Conservation (phyloP, 2,113 vertebrate species). For the Thomomys bottae region DNA sequence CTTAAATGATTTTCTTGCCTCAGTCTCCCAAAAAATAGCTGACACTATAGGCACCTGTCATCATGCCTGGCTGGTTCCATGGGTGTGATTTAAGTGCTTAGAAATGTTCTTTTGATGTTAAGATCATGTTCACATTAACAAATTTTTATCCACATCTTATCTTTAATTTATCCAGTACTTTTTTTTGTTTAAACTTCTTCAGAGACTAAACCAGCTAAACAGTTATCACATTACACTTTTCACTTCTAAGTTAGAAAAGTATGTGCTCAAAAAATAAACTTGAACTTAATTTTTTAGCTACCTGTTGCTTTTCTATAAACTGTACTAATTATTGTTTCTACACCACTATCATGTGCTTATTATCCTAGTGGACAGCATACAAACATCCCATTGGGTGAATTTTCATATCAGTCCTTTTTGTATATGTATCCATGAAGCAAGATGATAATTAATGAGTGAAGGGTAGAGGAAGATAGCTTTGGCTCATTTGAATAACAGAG, state of each 20-base stretch:
- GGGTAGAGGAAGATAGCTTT: background rate
- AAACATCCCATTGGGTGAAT: background rate
- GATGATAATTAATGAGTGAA: background rate
- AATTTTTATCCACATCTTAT: conserved; percentile 5
- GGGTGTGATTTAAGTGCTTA: background rate
- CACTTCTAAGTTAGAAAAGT: conserved; percentile 8
- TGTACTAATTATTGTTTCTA: background rate
- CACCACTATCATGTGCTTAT: background rate
- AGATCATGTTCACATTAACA: background rate
- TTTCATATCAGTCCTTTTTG: background rate
- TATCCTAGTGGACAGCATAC: background rate
- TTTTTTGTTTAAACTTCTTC: background rate
- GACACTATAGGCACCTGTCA: background rate
- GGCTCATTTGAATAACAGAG: background rate
- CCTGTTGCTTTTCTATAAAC: background rate
- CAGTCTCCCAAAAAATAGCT: background rate
- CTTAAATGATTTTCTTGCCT: background rate
- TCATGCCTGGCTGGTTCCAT: background rate
- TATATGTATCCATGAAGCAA: background rate
- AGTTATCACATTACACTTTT: background rate
- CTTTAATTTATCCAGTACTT: background rate
- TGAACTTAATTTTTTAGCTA: conserved; percentile 17
- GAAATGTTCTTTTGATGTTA: background rate
- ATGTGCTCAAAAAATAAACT: conserved; percentile 26
- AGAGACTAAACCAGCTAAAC: background rate